These are phyloP conservation scores for Sebastiscus tertius DNA, from an alignment of 2,797 vertebrate genomes.

Conservation along the genomic window DNA sequence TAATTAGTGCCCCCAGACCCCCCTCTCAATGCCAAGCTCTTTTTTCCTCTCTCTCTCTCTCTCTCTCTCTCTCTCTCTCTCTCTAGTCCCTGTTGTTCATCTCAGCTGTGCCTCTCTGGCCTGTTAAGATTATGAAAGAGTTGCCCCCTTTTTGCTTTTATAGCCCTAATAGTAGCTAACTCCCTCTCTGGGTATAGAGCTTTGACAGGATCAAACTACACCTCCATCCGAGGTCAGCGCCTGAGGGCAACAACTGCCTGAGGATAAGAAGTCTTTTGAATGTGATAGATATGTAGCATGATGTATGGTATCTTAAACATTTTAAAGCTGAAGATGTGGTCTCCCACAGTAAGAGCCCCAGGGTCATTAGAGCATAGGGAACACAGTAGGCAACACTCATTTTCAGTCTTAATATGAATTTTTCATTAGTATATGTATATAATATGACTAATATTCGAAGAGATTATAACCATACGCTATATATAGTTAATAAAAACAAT, in stretches of 20 bases:
- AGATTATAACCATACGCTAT: not conserved
- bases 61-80: not conserved
- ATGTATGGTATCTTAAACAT: conserved; percentile 12
- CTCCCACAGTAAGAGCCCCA: not conserved
- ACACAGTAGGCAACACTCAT: not conserved
- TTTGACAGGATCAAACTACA: conserved; percentile 19
- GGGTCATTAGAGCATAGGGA: not conserved
- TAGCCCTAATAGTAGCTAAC: conserved; percentile 10
- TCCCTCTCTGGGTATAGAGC: not conserved
- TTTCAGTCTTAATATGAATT: not conserved
- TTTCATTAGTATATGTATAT: not conserved
- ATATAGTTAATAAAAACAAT: not conserved
- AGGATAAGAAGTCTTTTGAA: conserved; percentile 27
- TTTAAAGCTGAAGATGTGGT: not conserved
- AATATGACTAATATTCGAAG: not conserved
- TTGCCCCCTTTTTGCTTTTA: conserved; percentile 1
- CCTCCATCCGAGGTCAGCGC: conserved; percentile 31
- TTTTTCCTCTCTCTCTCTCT: not conserved
- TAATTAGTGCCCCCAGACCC: conserved; percentile 37
- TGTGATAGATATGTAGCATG: not conserved
- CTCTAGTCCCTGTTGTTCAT: conserved; percentile 5
- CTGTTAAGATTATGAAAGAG: conserved; percentile 17
- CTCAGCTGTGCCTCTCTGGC: conserved; percentile 14
- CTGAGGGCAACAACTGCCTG: conserved; percentile 37
- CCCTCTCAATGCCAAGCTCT: conserved; percentile 7